Percentiles rank a stretch among this genome's conserved stretches.
phyloP scores from a whole-genome alignment of 2,113 vertebrate species.

The Passer domesticus region DNA sequence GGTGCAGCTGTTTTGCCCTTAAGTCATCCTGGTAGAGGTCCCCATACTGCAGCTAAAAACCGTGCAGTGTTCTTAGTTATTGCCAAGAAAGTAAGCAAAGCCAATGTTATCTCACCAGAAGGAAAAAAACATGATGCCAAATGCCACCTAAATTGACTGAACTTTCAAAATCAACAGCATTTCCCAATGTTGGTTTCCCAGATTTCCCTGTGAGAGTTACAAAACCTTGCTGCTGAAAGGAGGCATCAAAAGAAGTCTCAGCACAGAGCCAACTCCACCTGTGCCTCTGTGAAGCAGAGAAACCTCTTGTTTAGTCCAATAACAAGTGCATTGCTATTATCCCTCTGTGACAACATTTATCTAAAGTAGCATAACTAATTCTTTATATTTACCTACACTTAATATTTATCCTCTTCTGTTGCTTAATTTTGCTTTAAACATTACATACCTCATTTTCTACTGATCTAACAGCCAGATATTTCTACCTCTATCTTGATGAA shows the following conservation, averaged over 20 bases:
- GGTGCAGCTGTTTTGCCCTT: constrained; percentile 33
- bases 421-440: neutral
- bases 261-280: neutral
- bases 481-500: neutral
- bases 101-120: constrained; percentile 22
- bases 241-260: neutral
- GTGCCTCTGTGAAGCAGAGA: neutral
- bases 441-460: neutral
- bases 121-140: neutral
- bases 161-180: constrained; percentile 29
- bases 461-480: neutral
- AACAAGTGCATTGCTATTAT: neutral
- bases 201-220: neutral
- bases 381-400: neutral
- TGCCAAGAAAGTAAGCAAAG: constrained; percentile 2
- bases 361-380: neutral
- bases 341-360: neutral
- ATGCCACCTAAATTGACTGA: neutral
- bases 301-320: neutral
- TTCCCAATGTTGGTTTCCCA: constrained; percentile 19
- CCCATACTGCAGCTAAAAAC: constrained; percentile 1
- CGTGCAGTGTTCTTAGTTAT: neutral
- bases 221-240: neutral
- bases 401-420: neutral
- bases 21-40: constrained; percentile 11